phyloP scores from a whole-genome alignment of 2,888 invertebrate genomes.

The Onchidella celtica region DNA sequence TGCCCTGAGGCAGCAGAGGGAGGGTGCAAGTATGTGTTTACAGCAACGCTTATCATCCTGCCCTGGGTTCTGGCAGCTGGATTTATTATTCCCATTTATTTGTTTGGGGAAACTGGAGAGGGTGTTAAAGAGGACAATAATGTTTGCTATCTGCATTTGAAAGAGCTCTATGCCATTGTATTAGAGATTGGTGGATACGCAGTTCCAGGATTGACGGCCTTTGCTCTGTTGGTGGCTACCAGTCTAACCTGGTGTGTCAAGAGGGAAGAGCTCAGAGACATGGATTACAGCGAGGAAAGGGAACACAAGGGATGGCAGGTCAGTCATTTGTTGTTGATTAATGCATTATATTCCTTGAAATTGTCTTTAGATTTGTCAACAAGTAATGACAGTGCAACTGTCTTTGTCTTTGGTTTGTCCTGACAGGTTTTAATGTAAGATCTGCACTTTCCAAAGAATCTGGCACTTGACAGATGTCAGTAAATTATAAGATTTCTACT shows the following conservation, averaged over 20 bases:
- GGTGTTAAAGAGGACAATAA: conserved; percentile 18
- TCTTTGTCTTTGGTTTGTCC: too few relatives aligned
- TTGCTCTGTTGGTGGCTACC: conserved; percentile 36
- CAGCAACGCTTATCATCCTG: conserved; percentile 19
- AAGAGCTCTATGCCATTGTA: background rate
- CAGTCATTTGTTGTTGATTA: background rate
- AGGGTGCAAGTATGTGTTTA: conserved; percentile 29
- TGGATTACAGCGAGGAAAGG: conserved; percentile 33
- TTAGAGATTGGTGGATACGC: conserved; percentile 15
- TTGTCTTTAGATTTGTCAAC: too few relatives aligned
- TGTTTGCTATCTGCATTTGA: conserved; percentile 19
- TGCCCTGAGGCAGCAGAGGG: conserved; percentile 33
- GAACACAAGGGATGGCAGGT: conserved; percentile 48
- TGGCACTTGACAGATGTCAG: too few relatives aligned
- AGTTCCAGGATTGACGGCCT: conserved; percentile 15
- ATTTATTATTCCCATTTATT: conserved; percentile 28
- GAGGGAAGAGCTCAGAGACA: conserved; percentile 32
- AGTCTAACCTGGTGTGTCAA: conserved; percentile 30
- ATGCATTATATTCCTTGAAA: too few relatives aligned
- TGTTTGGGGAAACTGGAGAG: conserved; percentile 35
- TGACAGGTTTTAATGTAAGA: too few relatives aligned
- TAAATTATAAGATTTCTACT: too few relatives aligned
- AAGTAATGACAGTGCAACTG: too few relatives aligned
- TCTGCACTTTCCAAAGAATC: too few relatives aligned
- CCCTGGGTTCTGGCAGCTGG: conserved; percentile 22